phyloP scores from a whole-genome alignment of 2,113 vertebrate species.

The Ploceus nigricollis region DNA sequence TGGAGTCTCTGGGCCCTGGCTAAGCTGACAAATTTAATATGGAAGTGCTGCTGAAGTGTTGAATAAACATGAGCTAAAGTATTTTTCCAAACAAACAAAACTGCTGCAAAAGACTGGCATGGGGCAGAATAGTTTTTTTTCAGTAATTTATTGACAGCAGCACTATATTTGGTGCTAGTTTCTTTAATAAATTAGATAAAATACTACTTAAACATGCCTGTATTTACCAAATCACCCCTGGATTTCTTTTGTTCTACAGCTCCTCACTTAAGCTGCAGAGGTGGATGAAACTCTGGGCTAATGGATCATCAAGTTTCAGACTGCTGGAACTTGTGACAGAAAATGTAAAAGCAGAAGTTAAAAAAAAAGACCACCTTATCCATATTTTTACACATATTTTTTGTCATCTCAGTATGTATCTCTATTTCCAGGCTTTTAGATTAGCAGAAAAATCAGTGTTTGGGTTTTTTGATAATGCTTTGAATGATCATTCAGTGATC shows the following conservation, averaged over 20 bases:
- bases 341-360: not conserved
- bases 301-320: not conserved
- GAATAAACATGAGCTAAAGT: not conserved
- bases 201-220: not conserved
- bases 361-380: not conserved
- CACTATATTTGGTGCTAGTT: not conserved
- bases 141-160: not conserved
- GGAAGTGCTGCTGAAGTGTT: not conserved
- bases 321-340: not conserved
- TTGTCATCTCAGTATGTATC: not conserved
- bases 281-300: not conserved
- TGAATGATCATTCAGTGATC: not conserved
- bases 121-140: not conserved
- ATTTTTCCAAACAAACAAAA: not conserved
- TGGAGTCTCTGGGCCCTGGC: not conserved
- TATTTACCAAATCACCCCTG: not conserved
- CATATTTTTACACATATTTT: conserved; percentile 10
- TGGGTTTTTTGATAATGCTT: not conserved
- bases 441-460: not conserved
- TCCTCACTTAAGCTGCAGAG: not conserved
- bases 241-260: not conserved
- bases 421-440: not conserved
- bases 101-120: not conserved
- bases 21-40: not conserved
- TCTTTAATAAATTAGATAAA: not conserved